Evolutionary conservation across 2,888 invertebrate genomes (phyloP).

Genomic region (Acanthosoma haemorrhoidale): DNA sequence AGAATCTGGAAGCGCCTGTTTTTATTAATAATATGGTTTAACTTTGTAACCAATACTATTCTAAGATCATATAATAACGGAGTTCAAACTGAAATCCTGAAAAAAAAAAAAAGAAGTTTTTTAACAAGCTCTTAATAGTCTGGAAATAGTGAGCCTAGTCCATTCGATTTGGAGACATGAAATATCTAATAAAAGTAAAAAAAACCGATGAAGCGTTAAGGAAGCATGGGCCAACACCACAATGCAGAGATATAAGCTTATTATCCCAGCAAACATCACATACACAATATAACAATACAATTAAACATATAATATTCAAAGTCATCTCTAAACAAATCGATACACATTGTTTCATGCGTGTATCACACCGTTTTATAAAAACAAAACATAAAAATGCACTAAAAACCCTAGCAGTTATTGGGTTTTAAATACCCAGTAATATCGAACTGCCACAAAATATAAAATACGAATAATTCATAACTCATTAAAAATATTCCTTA

Average conservation of each 20-base stretch:
- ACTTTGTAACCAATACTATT: too few relatives aligned
- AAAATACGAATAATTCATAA: background rate
- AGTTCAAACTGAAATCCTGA: too few relatives aligned
- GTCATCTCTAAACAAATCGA: background rate
- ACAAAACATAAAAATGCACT: slow-evolving; percentile 32
- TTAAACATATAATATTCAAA: slow-evolving; percentile 18
- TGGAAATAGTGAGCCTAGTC: background rate
- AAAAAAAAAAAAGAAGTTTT: too few relatives aligned
- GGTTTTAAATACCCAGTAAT: slow-evolving; percentile 32
- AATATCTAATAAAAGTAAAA: background rate
- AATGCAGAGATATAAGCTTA: background rate
- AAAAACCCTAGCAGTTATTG: slow-evolving; percentile 35
- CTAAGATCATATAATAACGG: too few relatives aligned
- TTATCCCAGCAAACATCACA: slow-evolving; percentile 23
- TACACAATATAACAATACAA: slow-evolving; percentile 3
- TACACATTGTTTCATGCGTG: background rate
- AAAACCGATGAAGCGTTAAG: slow-evolving; percentile 7
- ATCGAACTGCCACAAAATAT: slow-evolving; percentile 7
- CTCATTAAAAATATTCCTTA: slow-evolving; percentile 20
- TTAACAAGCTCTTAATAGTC: too few relatives aligned
- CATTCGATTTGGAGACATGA: background rate
- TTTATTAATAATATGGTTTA: too few relatives aligned
- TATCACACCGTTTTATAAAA: slow-evolving; percentile 10
- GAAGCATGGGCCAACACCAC: slow-evolving; percentile 23
- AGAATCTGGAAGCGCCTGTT: too few relatives aligned